Evolutionary conservation across 2,113 vertebrate species (phyloP).

Genomic region (Cepphus grylle): DNA sequence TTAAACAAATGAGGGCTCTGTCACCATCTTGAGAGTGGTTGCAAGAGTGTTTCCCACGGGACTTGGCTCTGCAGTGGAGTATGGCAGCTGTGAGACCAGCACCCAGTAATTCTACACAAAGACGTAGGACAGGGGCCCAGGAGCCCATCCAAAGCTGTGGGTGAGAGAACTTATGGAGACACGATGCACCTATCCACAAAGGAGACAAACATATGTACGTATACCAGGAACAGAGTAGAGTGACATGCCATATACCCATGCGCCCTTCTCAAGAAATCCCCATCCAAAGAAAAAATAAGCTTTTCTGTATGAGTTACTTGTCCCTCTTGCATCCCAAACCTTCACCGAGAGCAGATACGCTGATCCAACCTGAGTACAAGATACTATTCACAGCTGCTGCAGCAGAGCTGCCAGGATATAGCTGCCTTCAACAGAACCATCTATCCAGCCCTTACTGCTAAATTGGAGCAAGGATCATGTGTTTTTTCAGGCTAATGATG

Average conservation of each 20-base stretch:
- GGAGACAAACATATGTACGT: background rate
- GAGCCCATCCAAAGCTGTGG: background rate
- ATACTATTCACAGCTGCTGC: background rate
- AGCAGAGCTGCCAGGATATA: background rate
- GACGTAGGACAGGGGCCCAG: background rate
- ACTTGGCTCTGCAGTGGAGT: background rate
- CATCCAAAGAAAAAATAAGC: background rate
- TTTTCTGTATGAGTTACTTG: background rate
- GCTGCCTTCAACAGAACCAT: conserved; percentile 7
- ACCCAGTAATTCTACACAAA: background rate
- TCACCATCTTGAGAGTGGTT: background rate
- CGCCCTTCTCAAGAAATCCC: background rate
- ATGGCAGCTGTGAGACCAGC: background rate
- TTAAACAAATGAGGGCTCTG: background rate
- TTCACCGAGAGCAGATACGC: background rate
- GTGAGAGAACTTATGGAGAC: background rate
- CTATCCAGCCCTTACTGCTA: conserved; percentile 16
- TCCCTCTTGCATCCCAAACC: background rate
- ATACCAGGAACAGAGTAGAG: background rate
- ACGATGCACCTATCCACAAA: rapidly evolving
- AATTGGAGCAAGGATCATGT: conserved; percentile 7
- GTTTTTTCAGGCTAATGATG: conserved; percentile 46
- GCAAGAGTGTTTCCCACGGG: background rate
- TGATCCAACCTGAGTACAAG: background rate
- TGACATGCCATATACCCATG: background rate